Percentiles rank a stretch among this genome's conserved stretches.
Evolutionary conservation across 2,113 vertebrate species (phyloP).

Genomic region (Dipodomys ordii): DNA sequence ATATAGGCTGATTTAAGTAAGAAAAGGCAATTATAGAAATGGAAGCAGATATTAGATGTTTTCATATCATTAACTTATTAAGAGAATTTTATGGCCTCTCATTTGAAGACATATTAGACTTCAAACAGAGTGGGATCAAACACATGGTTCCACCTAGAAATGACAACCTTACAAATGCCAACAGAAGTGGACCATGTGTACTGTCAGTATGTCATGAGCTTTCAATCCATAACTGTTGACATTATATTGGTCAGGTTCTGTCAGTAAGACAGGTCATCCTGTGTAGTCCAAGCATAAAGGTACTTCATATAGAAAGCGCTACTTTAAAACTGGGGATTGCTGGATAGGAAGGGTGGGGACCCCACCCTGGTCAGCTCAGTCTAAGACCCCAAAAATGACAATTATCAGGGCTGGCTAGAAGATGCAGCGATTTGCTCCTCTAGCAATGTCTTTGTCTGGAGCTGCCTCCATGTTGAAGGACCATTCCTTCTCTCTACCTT

Average conservation of each 20-base stretch:
- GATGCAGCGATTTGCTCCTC: neutral
- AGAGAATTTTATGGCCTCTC: neutral
- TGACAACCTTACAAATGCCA: neutral
- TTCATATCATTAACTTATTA: neutral
- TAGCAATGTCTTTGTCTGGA: neutral
- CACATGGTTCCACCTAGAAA: neutral
- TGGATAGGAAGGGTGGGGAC: neutral
- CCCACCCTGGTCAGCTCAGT: no score
- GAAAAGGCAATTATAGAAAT: conserved; percentile 4
- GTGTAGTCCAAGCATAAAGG: neutral
- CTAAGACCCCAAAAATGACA: neutral
- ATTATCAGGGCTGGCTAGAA: neutral
- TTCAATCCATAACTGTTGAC: neutral
- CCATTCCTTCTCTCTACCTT: neutral
- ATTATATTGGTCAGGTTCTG: neutral
- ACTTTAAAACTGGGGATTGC: neutral
- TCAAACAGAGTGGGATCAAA: neutral
- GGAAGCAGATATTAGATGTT: neutral
- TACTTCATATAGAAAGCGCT: fast-evolving
- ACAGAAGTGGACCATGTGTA: neutral
- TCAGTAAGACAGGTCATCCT: neutral
- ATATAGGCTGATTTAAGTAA: neutral
- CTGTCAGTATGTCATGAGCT: fast-evolving
- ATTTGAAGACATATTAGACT: neutral
- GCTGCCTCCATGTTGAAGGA: neutral